Evolutionary conservation across 2,113 vertebrate species (phyloP).

Genomic region (Baryphthengus martii): DNA sequence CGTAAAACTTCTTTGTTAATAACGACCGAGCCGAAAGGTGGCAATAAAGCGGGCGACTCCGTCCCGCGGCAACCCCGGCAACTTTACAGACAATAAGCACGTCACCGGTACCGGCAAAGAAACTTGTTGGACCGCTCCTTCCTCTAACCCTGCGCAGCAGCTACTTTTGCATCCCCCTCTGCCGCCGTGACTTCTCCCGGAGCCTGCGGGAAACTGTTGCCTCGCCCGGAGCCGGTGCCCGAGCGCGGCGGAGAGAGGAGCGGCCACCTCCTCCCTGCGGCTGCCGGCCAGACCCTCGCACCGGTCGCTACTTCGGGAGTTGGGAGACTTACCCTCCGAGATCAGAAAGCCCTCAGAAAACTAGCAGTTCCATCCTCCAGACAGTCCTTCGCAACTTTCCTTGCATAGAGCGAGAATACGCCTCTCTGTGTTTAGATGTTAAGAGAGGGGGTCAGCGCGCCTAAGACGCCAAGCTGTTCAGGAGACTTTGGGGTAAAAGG

Average conservation of each 20-base stretch:
- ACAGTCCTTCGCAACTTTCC: constrained; percentile 83
- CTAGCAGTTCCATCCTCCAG: constrained; percentile 68
- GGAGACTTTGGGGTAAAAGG: constrained; percentile 27
- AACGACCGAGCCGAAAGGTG: background rate
- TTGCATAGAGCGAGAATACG: background rate
- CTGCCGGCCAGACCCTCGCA: background rate
- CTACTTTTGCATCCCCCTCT: background rate
- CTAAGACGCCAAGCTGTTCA: background rate
- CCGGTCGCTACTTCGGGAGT: background rate
- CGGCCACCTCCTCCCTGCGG: background rate
- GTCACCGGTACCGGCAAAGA: background rate
- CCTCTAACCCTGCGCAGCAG: background rate
- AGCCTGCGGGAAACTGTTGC: background rate
- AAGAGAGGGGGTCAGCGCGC: background rate
- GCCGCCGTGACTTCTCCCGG: background rate
- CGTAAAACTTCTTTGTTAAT: constrained; percentile 63
- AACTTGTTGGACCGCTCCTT: constrained; percentile 68
- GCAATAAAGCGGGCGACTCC: background rate
- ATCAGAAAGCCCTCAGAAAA: constrained; percentile 63
- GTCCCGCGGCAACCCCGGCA: background rate
- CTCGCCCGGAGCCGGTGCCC: background rate
- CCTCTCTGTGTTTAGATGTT: background rate
- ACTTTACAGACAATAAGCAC: constrained; percentile 16
- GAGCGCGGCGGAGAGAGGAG: background rate
- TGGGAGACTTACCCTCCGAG: constrained; percentile 66